Conservation (phyloP, 2,888 invertebrate species). For the Cantharis flavilabris region DNA sequence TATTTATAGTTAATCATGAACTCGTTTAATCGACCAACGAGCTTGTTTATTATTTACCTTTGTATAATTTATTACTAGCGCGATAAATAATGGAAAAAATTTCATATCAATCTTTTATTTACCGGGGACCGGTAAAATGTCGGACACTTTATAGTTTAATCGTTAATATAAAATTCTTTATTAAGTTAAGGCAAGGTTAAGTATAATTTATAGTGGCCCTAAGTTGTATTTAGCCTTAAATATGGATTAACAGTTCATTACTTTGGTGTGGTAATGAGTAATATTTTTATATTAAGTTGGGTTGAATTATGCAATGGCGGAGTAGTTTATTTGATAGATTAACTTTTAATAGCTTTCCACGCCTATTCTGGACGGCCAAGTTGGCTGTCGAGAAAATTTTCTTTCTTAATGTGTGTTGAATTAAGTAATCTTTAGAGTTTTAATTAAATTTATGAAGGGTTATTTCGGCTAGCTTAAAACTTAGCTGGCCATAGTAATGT, state of each 20-base stretch:
- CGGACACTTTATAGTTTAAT: not conserved
- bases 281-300: not conserved
- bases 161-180: not conserved
- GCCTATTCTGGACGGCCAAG: not conserved
- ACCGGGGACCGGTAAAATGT: not conserved
- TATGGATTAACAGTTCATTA: not conserved
- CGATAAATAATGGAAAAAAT: not conserved
- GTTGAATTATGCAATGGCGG: not conserved
- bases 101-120: not conserved
- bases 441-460: constrained; percentile 5
- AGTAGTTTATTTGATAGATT: not conserved
- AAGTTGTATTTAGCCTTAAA: not conserved
- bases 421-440: constrained; percentile 4
- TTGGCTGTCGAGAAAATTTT: not conserved
- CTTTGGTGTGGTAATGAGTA: not conserved
- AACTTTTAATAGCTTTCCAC: not conserved
- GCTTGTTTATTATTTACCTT: not conserved
- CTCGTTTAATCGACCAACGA: not conserved
- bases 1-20: not conserved
- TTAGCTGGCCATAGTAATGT: constrained; percentile 2
- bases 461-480: constrained; percentile 1
- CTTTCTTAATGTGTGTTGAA: not conserved
- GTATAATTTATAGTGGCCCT: not conserved
- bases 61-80: not conserved
- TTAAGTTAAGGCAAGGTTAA: not conserved